Evolutionary conservation across 2,797 vertebrate genomes (phyloP).

Genomic region (Steatocranus sp.): DNA sequence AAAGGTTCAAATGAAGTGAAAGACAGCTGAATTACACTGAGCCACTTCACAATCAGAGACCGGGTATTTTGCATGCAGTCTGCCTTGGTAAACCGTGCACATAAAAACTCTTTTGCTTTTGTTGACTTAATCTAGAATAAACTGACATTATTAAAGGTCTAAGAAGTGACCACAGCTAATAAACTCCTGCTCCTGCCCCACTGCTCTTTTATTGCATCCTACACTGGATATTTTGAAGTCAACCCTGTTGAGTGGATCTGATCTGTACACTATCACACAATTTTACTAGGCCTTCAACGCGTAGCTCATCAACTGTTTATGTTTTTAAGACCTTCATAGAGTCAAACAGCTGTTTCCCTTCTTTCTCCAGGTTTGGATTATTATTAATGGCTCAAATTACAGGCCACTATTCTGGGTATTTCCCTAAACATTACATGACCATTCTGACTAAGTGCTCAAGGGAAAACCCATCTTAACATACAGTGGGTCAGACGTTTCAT

Average conservation of each 20-base stretch:
- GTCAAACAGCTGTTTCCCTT: background rate
- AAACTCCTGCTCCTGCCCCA: background rate
- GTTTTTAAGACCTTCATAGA: background rate
- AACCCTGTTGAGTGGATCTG: background rate
- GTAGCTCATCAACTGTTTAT: background rate
- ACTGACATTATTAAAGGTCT: background rate
- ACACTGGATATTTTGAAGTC: background rate
- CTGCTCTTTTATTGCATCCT: background rate
- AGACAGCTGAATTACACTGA: background rate
- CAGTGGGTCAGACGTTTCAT: background rate
- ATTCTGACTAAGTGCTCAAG: background rate
- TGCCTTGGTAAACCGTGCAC: background rate
- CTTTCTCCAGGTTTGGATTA: background rate
- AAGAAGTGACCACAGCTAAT: background rate
- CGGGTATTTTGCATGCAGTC: background rate
- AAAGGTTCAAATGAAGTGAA: background rate
- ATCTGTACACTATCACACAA: background rate
- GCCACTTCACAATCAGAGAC: background rate
- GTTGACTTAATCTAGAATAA: background rate
- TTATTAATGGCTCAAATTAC: slow-evolving; percentile 8
- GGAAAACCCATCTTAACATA: background rate
- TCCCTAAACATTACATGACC: slow-evolving; percentile 10
- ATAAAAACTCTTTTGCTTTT: background rate
- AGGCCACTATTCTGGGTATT: slow-evolving; percentile 27
- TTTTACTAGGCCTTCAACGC: background rate